Evolutionary conservation across 2,888 invertebrate species (phyloP).

Genomic region (Omphaloscelis lunosa): DNA sequence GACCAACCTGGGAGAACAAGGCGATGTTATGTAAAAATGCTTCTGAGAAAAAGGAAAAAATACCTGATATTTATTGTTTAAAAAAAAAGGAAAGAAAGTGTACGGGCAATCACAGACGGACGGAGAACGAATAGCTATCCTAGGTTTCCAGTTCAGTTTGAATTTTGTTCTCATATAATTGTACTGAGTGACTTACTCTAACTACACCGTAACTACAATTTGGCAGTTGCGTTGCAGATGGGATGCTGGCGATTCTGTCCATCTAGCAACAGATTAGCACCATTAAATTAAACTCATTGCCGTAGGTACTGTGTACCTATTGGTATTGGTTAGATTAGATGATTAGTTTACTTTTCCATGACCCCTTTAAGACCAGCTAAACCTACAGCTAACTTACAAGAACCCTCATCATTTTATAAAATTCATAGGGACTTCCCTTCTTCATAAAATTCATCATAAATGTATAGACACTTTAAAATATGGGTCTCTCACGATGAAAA

Average conservation of each 20-base stretch:
- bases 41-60: neutral
- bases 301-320: no score
- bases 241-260: neutral
- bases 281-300: no score
- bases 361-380: no score
- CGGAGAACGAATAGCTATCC: neutral
- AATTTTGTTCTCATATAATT: neutral
- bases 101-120: neutral
- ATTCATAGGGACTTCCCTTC: neutral
- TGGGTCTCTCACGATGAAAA: neutral
- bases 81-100: neutral
- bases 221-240: neutral
- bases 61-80: neutral
- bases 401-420: neutral
- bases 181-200: neutral
- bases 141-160: neutral
- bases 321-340: no score
- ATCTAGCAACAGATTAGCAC: neutral
- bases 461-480: neutral
- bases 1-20: neutral
- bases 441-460: neutral
- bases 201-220: neutral
- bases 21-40: no score
- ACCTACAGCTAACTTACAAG: no score
- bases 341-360: no score